Conservation (phyloP, 2,888 invertebrate species). For the Volucella inanis region DNA sequence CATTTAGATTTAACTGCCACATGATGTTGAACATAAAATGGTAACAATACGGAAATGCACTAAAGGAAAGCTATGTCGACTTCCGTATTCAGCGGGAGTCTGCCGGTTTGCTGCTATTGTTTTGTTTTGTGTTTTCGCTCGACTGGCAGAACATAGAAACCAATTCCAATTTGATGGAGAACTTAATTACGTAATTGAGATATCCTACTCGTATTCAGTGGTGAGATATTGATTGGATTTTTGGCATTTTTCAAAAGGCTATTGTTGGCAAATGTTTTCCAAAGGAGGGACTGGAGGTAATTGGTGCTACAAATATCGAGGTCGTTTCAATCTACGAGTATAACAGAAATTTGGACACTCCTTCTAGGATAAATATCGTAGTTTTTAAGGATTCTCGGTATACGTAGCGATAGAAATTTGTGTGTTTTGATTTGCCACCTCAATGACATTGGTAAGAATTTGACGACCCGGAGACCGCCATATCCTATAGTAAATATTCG, state of each 20-base stretch:
- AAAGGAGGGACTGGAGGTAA: background rate
- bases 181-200: constrained; percentile 65
- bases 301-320: background rate
- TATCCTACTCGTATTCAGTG: constrained; percentile 10
- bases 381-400: too few relatives aligned
- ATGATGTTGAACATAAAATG: constrained; percentile 12
- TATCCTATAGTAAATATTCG: too few relatives aligned
- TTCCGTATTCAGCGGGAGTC: constrained; percentile 57
- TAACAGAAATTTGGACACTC: too few relatives aligned
- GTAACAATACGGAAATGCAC: constrained; percentile 44
- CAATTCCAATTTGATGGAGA: constrained; percentile 42
- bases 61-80: constrained; percentile 39
- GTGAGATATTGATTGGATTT: constrained; percentile 22
- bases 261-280: constrained; percentile 5
- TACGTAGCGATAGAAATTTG: too few relatives aligned
- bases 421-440: too few relatives aligned
- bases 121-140: constrained; percentile 51
- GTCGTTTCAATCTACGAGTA: too few relatives aligned
- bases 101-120: constrained; percentile 22
- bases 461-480: too few relatives aligned
- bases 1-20: constrained; percentile 23
- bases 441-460: too few relatives aligned
- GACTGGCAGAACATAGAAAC: constrained; percentile 37
- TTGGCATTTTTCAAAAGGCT: background rate
- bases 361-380: too few relatives aligned